phyloP scores from a whole-genome alignment of 2,797 vertebrate species.

The Diplodus puntazzo region DNA sequence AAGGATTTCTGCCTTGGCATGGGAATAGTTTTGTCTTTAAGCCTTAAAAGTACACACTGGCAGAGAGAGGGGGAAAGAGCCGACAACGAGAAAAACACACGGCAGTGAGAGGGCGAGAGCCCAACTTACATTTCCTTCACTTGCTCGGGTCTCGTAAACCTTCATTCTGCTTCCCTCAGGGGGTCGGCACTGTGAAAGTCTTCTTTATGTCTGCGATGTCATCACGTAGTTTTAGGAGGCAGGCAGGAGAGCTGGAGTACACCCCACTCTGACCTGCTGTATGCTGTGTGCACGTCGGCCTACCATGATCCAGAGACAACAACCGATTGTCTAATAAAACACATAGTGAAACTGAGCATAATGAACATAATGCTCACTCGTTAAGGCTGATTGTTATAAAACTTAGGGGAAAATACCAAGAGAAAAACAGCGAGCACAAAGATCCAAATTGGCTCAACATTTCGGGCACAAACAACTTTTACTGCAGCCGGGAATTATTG shows the following conservation, averaged over 20 bases:
- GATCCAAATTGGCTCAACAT: slow-evolving; percentile 31
- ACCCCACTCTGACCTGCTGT: slow-evolving; percentile 11
- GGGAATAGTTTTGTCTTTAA: slow-evolving; percentile 26
- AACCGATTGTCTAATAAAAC: slow-evolving; percentile 46
- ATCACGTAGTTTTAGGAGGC: slow-evolving; percentile 33
- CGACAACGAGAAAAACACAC: slow-evolving; percentile 46
- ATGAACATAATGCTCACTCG: slow-evolving; percentile 40
- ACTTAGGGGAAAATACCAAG: slow-evolving; percentile 5
- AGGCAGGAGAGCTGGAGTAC: slow-evolving; percentile 29
- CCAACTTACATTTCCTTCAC: background rate
- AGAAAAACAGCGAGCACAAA: slow-evolving; percentile 16
- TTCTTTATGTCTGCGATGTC: background rate
- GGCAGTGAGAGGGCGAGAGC: slow-evolving; percentile 8
- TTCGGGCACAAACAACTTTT: slow-evolving; percentile 29
- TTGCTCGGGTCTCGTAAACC: slow-evolving; percentile 32
- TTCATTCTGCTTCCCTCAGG: slow-evolving; percentile 16
- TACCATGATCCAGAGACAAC: slow-evolving; percentile 34
- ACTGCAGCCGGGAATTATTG: slow-evolving; percentile 22
- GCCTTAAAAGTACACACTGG: slow-evolving; percentile 25
- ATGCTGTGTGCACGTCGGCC: slow-evolving; percentile 7
- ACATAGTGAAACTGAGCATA: slow-evolving; percentile 38
- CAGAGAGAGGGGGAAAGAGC: slow-evolving; percentile 15
- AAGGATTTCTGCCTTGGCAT: slow-evolving; percentile 8
- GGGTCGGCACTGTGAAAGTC: slow-evolving; percentile 9
- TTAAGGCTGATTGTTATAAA: slow-evolving; percentile 31